These are phyloP conservation scores for Phortica variegata DNA, from an alignment of 1,140 invertebrate genomes.

Conservation along the genomic window DNA sequence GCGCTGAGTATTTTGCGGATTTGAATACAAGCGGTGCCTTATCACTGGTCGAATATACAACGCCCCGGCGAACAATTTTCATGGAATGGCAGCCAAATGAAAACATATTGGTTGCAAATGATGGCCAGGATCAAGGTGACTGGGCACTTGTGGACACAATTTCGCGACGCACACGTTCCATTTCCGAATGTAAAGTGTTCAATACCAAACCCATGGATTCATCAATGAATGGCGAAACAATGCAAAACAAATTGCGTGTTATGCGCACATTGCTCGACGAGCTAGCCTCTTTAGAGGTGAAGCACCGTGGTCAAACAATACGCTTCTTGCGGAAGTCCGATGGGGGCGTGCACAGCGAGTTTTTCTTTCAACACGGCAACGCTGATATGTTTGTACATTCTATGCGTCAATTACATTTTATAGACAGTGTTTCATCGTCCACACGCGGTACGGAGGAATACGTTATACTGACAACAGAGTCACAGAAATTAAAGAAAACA, in stretches of 20 bases:
- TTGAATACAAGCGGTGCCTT: conserved; percentile 65
- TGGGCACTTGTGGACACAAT: conserved; percentile 79
- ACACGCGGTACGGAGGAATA: conserved; percentile 31
- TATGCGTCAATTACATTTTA: conserved; percentile 59
- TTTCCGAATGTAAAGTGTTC: conserved; percentile 58
- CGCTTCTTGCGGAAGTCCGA: conserved; percentile 70
- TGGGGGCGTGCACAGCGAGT: conserved; percentile 72
- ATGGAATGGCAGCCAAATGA: conserved; percentile 81
- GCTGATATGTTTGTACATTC: conserved; percentile 74
- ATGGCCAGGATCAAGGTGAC: conserved; percentile 72
- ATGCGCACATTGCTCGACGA: conserved; percentile 68
- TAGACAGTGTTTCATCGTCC: conserved; percentile 28
- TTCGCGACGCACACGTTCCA: conserved; percentile 59
- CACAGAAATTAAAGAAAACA: conserved; percentile 74
- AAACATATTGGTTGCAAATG: conserved; percentile 70
- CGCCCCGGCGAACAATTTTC: conserved; percentile 57
- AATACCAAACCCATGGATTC: conserved; percentile 39
- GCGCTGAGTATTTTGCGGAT: conserved; percentile 61
- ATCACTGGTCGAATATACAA: conserved; percentile 60
- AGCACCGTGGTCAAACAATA: conserved; percentile 68
- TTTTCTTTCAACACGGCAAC: conserved; percentile 84
- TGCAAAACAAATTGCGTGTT: conserved; percentile 58
- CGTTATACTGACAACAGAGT: conserved; percentile 47
- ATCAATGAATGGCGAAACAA: conserved; percentile 6
- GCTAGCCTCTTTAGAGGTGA: conserved; percentile 67